Evolutionary conservation across 1,140 invertebrate genomes (phyloP), one percentile per base, ranked within the genome.

Genomic region (Nephila pilipes): DNA sequence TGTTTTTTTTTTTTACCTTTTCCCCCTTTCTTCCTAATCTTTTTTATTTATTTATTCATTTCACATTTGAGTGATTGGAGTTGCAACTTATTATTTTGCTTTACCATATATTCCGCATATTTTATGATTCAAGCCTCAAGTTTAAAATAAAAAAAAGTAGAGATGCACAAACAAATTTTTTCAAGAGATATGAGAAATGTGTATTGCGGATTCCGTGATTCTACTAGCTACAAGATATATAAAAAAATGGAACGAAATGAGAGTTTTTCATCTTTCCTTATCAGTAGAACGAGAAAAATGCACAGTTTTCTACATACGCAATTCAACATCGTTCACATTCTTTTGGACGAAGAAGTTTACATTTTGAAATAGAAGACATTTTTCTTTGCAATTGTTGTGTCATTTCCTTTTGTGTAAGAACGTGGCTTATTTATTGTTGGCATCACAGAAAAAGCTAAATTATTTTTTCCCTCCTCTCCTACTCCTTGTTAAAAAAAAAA

Each of bases 361-460:
- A 75, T 75, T 75, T 75, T 32, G 65, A 75, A 75, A 75, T 75
- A 75, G 65, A 75, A 75, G 65, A 75, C 65, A 75, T 75, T 75
- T 75, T 75, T 75, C 65, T 75, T 75, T 75, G 65, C 65, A 75
- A 36, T 75, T 75, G 65, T 18, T 75, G 29, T 75, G 65, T 32
- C 65, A 75, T 32, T 75, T 75, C 29, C 65, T 32, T 75, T 75
- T 75, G 65, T 75, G 65, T 18, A 75, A 75, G 18, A 65, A 29
- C 65, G 16, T 32, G 22, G 65, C 29, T 75, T 75, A 75, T 75
- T 75, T 75, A 75, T 75, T 36, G 65, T 75, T 75, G 29, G 25
- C 65, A 20, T 75, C 25, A 75, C 29, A 75, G 65, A 16, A 75
- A 58, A 32, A 25, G 65, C 65, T 75, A 75, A 75, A 75, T 75